These are phyloP conservation scores for Gobiocypris rarus DNA, from an alignment of 2,113 vertebrate genomes.

Conservation along the genomic window DNA sequence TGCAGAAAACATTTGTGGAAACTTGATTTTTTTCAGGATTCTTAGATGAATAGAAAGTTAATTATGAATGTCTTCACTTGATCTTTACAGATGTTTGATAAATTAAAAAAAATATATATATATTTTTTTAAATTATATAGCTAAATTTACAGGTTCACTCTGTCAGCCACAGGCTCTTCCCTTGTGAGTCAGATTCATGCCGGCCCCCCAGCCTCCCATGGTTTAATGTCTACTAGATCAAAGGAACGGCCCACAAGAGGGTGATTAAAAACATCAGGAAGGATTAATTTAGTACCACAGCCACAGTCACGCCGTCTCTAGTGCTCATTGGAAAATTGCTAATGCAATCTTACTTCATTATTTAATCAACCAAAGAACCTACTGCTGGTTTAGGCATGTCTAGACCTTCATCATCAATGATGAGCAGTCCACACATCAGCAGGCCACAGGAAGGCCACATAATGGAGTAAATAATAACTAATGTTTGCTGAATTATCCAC, in stretches of 20 bases:
- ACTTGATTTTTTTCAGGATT: too few species aligned
- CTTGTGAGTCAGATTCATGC: neutral
- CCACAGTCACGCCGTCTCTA: conserved; percentile 48
- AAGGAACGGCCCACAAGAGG: conserved; percentile 67
- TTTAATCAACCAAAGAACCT: conserved; percentile 34
- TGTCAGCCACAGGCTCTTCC: neutral
- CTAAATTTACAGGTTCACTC: neutral
- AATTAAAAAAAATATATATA: too few species aligned
- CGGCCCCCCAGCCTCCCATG: conserved; percentile 43
- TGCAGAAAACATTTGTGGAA: too few species aligned
- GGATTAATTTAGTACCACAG: conserved; percentile 66
- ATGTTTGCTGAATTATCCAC: neutral
- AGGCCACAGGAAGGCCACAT: neutral
- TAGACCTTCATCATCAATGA: conserved; percentile 22
- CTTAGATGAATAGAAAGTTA: too few species aligned
- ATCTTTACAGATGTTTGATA: too few species aligned
- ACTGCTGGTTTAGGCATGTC: conserved; percentile 27
- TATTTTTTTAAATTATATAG: neutral
- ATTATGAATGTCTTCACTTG: too few species aligned
- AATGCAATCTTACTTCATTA: conserved; percentile 61
- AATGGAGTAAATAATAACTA: neutral
- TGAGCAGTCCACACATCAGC: neutral
- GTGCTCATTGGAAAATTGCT: conserved; percentile 21
- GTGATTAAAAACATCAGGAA: conserved; percentile 70
- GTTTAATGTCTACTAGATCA: conserved; percentile 66